Base-by-base conservation (phyloP, 2,888 invertebrate species). In the Parnassius apollo region DNA sequence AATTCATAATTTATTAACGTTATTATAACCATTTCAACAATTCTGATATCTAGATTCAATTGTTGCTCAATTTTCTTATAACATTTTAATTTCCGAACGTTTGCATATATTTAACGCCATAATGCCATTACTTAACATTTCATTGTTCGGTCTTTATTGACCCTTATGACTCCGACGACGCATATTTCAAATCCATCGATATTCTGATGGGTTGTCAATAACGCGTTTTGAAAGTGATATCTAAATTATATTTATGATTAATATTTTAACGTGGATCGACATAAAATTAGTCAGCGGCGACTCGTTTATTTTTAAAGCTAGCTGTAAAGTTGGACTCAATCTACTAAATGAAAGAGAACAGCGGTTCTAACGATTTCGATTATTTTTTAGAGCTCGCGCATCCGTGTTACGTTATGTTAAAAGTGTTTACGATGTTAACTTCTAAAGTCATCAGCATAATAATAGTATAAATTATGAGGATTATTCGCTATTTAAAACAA, bases 171-270 rank as follows among this genome's bases (percentile, higher is more conserved):
- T 68, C 62, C 62, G 67, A 65, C 64, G 66, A 66, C 69, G 62
- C 59, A 59, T 70, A 64, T 64, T 67, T 68, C 64, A 63, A 25
- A 70, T 61, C 67, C 67, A 64, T 71, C 70, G 66, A 71, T 71
- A 65, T 68, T 64, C 62, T 67, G 66, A 71, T 58, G 57, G 57
- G 35, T 60, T 63, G 68, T 71, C 66, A 66, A 68, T 64, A 64
- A 59, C 64, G 63, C 12, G 62, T 62, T 60, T 64, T 45, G 35
- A 61, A 63, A 66, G 64, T 66, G 62, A 66, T 67, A 60, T 71
- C 68, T 65, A 69, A 71, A 69, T 70, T 71, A 70, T 71, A 69
- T 73, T 72, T 70, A 71, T 58, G 71, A 71, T 66, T 65, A 61
- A 72, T 74, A 74, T 69, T 70, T 75, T 68, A 73, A 67, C 59